Conservation (phyloP, 2,797 vertebrate species). For the Champsocephalus esox region DNA sequence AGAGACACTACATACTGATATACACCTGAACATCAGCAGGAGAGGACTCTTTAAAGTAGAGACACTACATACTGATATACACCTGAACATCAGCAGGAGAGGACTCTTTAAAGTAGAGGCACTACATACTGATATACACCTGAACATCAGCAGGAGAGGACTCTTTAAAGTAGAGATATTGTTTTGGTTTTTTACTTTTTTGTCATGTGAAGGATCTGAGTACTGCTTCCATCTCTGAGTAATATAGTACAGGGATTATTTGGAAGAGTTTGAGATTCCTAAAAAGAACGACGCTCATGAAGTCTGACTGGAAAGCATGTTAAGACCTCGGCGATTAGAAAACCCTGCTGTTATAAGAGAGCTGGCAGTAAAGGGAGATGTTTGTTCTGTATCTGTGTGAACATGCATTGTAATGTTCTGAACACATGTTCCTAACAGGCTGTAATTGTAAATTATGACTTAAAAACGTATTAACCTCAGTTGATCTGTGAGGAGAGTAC, state of each 20-base stretch:
- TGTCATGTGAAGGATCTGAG: neutral
- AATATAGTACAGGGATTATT: neutral
- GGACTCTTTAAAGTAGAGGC: no score
- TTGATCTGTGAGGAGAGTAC: neutral
- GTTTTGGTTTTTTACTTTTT: no score
- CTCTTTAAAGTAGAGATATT: no score
- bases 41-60: no score
- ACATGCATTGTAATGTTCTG: conserved; percentile 11
- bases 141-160: no score
- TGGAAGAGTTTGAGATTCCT: neutral
- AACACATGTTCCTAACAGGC: conserved; percentile 7
- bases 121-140: no score
- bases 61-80: no score
- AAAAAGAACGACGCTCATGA: conserved; percentile 47
- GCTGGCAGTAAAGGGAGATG: conserved; percentile 44
- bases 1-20: no score
- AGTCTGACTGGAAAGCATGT: conserved; percentile 67
- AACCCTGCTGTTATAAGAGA: conserved; percentile 44
- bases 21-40: no score
- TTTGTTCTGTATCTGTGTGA: conserved; percentile 2
- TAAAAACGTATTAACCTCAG: no score
- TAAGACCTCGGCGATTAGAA: conserved; percentile 58
- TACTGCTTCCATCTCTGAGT: no score
- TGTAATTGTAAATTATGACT: conserved; percentile 8
- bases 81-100: no score